Conservation (phyloP, 2,888 invertebrate genomes). For the Phyllotreta striolata region DNA sequence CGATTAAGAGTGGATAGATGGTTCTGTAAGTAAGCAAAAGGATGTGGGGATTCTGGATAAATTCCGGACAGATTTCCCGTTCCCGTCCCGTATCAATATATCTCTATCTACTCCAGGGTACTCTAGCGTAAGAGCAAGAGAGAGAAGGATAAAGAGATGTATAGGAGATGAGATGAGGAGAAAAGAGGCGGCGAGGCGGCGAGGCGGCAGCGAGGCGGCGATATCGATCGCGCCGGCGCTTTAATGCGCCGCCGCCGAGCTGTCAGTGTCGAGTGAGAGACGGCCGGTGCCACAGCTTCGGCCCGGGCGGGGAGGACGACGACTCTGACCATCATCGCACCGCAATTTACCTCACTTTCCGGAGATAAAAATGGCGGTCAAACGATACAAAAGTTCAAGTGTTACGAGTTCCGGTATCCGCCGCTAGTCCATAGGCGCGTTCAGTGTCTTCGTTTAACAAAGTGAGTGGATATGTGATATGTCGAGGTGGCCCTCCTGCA, state of each 20-base stretch:
- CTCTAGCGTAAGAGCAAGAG: too few relatives aligned
- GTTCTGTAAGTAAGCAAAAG: too few relatives aligned
- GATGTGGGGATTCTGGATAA: too few relatives aligned
- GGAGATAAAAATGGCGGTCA: slow-evolving; percentile 60
- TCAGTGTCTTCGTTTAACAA: slow-evolving; percentile 49
- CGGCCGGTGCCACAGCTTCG: slow-evolving; percentile 62
- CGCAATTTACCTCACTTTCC: slow-evolving; percentile 53
- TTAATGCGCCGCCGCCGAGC: slow-evolving; percentile 51
- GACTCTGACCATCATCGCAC: slow-evolving; percentile 49
- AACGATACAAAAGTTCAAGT: slow-evolving; percentile 40
- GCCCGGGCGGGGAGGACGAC: slow-evolving; percentile 63
- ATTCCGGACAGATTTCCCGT: too few relatives aligned
- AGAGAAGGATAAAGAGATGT: too few relatives aligned
- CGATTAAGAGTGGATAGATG: too few relatives aligned
- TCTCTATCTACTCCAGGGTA: too few relatives aligned
- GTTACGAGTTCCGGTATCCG: slow-evolving; percentile 59
- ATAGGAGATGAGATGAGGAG: too few relatives aligned
- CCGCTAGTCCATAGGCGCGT: too few relatives aligned
- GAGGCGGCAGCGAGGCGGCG: slow-evolving; percentile 46
- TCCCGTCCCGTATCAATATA: too few relatives aligned
- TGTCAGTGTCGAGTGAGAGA: slow-evolving; percentile 61
- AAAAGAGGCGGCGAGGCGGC: slow-evolving; percentile 29
- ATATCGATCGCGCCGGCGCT: slow-evolving; percentile 57
- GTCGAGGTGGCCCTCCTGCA: slow-evolving; percentile 53
- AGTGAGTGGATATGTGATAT: slow-evolving; percentile 64